Evolutionary conservation across 2,797 vertebrate species (phyloP), one percentile per base, ranked within the genome.

Genomic region (Chelon labrosus): DNA sequence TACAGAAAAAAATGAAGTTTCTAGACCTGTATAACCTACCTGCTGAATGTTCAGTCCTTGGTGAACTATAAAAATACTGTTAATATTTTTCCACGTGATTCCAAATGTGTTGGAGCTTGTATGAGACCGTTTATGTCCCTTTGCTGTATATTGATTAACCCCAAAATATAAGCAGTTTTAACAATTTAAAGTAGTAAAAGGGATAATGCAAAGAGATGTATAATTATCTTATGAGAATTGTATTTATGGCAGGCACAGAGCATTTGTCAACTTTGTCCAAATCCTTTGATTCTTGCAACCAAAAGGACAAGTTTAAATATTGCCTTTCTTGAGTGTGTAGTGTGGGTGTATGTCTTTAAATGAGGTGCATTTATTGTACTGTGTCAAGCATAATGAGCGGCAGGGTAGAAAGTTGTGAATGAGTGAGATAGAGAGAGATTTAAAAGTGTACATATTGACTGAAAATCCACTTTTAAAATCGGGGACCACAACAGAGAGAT

Each of bases 11-110:
- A 11, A 47, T 64, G 31, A 65, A 58, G 77, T 79, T 51, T 75
- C 14, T 85, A 65, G 70, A 80, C 74, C 39, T 89, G 65, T 89
- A 63, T 69, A 73, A 73, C 59, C 38, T 65, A 72, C 73, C 78
- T 82, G 72, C 69, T 93, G 75, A 92, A 92, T 93, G 91, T 94
- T 89, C 82, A 79, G 73, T 93, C 73, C 70, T 91, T 89, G 75
- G 77, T 87, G 85, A 88, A 82, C 73, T 85, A 78, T 82, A 31
- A 38, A 91, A 80, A 79, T 27, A 85, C 59, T 83, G 67, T 88
- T 70, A 41, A 85, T 92, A 84, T 84, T 91, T 91, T 92, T 84
- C 73, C 78, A 77, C 88, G 89, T 90, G 71, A 81, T 85, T 86
- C 84, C 74, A 75, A 78, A 53, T 68, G 65, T 85, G 85, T 69